Base-by-base conservation (phyloP, 1,140 invertebrate species). In the Cydia amplana region DNA sequence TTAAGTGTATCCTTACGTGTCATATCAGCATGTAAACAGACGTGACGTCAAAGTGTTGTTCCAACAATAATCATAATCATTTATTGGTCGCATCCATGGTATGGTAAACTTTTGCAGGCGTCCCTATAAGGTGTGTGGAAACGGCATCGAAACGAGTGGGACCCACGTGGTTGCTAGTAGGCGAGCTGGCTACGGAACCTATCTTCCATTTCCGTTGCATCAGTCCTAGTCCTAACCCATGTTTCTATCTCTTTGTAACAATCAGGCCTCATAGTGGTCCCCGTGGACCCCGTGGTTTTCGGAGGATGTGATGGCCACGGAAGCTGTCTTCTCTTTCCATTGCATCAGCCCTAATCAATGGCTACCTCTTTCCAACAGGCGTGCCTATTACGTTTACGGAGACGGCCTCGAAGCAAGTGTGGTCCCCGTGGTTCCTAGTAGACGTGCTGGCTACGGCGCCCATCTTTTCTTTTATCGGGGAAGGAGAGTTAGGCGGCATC, bases 151-250 rank as follows among this genome's bases (percentile, higher is more conserved):
- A 89, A 55, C 89, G 90, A 63, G 84, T 85, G 23, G 81, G 85
- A 16, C 87, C 82, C 67, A 78, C 79, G 12, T 91, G 88, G 87
- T 91, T 91, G 67, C 75, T 87, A 10, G 70, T 91, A 28, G 88
- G 88, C 73, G 82, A 88, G 9, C 43, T 88, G 4, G 86, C 80
- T 10, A 86, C 84, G 0, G 28, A 88, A 32, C 89, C 89, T 0
- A 80, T 91, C 14, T 87, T 91, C 20, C 85, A 87, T 72, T 87
- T 88, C 32, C 84, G 83, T 2, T 87, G 89, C 7, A 82, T 91
- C 25, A 91, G 76, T 91, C 4, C 64, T 88, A n/a, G n/a, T n/a
- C n/a, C n/a, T n/a, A n/a, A n/a, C n/a, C n/a, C 0, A 82, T 83
- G 60, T 73, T 91, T 14, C 86, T 88, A 74, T 28, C 6, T 63